Percentiles rank a stretch among this genome's conserved stretches.
Evolutionary conservation across 2,113 vertebrate genomes (phyloP).

Genomic region (Pedetes capensis): DNA sequence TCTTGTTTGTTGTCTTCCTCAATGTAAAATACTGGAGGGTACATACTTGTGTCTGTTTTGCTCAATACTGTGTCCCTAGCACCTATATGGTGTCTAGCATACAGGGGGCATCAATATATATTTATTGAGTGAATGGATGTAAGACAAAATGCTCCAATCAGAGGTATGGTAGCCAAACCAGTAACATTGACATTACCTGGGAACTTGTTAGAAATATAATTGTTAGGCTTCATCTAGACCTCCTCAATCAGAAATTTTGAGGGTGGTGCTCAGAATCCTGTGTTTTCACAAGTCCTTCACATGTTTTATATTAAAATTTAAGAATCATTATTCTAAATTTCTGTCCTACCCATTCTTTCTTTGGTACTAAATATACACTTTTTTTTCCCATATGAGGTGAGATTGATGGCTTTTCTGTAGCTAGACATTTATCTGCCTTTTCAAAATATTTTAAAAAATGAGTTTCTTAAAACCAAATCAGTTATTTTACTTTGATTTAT

Average conservation of each 20-base stretch:
- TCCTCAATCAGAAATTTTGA: not conserved
- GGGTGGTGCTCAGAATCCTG: not conserved
- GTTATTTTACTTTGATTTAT: slow-evolving; percentile 16
- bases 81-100: not conserved
- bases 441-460: not conserved
- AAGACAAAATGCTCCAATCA: not conserved
- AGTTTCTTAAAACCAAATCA: not conserved
- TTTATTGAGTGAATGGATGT: not conserved
- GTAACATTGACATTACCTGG: not conserved
- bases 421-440: not conserved
- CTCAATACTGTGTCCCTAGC: not conserved
- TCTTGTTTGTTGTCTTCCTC: not conserved
- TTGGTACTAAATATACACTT: not conserved
- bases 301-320: not conserved
- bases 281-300: not conserved
- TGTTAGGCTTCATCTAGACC: not conserved
- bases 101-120: not conserved
- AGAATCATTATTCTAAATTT: not conserved
- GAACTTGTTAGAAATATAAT: not conserved
- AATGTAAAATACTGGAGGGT: not conserved
- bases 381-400: not conserved
- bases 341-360: not conserved
- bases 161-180: not conserved
- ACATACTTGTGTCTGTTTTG: not conserved
- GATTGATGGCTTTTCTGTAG: not conserved